Conservation (phyloP, 2,888 invertebrate genomes). For the Anorthoa munda region DNA sequence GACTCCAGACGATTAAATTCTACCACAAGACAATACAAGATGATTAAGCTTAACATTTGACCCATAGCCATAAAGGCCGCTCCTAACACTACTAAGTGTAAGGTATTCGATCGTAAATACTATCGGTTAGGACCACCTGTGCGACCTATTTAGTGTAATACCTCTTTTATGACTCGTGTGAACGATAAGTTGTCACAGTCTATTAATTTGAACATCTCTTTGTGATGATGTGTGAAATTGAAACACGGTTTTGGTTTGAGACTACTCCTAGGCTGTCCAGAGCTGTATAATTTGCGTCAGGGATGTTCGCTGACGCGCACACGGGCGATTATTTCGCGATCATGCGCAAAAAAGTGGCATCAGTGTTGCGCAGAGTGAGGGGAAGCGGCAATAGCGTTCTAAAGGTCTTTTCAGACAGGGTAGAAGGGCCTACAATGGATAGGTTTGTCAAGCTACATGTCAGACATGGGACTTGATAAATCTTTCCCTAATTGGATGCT, state of each 20-base stretch:
- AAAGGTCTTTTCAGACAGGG: too few species aligned
- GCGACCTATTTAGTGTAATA: slow-evolving; percentile 7
- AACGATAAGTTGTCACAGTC: slow-evolving; percentile 15
- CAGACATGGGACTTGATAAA: too few species aligned
- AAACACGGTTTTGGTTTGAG: background rate
- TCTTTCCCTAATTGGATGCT: too few species aligned
- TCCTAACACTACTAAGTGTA: slow-evolving; percentile 19
- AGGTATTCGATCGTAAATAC: slow-evolving; percentile 40
- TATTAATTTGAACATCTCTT: slow-evolving; percentile 32
- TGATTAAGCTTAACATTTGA: slow-evolving; percentile 21
- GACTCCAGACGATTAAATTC: background rate
- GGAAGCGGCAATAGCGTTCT: too few species aligned
- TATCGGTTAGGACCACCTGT: slow-evolving; percentile 40
- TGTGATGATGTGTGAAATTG: slow-evolving; percentile 8
- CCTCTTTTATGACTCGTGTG: slow-evolving; percentile 32
- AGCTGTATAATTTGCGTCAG: too few species aligned
- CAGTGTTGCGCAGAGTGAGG: too few species aligned
- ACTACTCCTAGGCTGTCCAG: background rate
- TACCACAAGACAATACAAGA: slow-evolving; percentile 27
- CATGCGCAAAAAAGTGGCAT: too few species aligned
- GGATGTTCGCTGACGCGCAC: too few species aligned
- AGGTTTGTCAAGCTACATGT: too few species aligned
- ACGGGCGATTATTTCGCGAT: too few species aligned
- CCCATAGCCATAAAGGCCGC: slow-evolving; percentile 32
- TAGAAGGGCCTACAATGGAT: too few species aligned